A percentile compares a stretch with the other conserved stretches of the same genome.
These are phyloP conservation scores for Anguilla megastoma DNA, from an alignment of 2,797 vertebrate species.

Conservation along the genomic window DNA sequence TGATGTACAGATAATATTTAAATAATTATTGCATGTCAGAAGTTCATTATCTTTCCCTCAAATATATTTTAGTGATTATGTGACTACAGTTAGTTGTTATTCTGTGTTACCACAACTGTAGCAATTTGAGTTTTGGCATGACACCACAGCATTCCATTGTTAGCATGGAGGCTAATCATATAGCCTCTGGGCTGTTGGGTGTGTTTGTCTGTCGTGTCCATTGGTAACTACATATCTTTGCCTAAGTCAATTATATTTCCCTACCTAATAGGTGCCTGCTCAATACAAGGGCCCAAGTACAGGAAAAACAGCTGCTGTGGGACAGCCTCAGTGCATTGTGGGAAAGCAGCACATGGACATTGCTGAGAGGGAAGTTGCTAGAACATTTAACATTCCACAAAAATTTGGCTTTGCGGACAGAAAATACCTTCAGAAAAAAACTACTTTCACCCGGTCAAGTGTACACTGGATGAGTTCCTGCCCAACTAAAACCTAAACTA, in stretches of 20 bases:
- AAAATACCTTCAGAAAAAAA: constrained; percentile 70
- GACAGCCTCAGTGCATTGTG: constrained; percentile 59
- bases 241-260: background rate
- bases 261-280: constrained; percentile 42
- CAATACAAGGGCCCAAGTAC: background rate
- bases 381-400: constrained; percentile 72
- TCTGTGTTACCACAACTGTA: background rate
- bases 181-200: background rate
- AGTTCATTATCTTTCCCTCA: background rate
- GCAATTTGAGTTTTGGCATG: background rate
- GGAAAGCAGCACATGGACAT: constrained; percentile 79
- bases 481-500: constrained; percentile 46
- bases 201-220: background rate
- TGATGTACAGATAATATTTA: background rate
- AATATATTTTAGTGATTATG: background rate
- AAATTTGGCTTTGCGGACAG: constrained; percentile 75
- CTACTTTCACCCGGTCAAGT: constrained; percentile 78
- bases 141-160: background rate
- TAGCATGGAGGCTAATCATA: background rate
- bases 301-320: constrained; percentile 42
- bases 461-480: constrained; percentile 56
- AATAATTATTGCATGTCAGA: background rate
- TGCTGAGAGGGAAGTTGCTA: constrained; percentile 65
- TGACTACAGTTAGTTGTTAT: background rate
- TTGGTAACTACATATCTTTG: background rate